phyloP scores from a whole-genome alignment of 2,888 invertebrate species.

The Pelosia muscerda region DNA sequence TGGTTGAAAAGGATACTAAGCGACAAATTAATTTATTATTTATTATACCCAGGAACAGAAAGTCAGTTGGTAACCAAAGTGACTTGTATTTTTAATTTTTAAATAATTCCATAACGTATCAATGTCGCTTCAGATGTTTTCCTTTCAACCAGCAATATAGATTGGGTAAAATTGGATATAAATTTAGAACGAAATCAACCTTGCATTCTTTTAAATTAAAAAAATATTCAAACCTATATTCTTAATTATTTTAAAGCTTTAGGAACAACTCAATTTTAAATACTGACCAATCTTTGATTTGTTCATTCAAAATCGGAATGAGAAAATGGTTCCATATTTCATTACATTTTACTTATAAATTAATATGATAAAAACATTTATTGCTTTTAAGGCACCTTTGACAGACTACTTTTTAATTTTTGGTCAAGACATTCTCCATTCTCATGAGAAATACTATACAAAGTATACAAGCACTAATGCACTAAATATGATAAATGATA shows the following conservation, averaged over 20 bases:
- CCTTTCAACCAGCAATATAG: not conserved
- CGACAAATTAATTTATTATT: not conserved
- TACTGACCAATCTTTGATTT: constrained; percentile 35
- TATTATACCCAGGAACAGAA: no score
- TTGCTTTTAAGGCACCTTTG: constrained; percentile 7
- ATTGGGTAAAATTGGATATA: not conserved
- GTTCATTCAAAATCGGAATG: constrained; percentile 8
- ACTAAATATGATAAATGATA: not conserved
- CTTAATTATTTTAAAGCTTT: constrained; percentile 26
- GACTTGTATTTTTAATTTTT: not conserved
- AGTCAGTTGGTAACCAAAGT: no score
- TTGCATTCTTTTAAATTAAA: not conserved
- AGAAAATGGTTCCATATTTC: constrained; percentile 17
- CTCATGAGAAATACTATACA: constrained; percentile 10
- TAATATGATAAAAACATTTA: not conserved
- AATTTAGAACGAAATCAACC: not conserved
- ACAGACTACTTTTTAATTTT: constrained; percentile 9
- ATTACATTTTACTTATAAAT: constrained; percentile 1
- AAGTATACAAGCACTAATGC: not conserved
- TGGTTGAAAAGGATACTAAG: constrained; percentile 1
- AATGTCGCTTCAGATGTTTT: not conserved
- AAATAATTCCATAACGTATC: not conserved
- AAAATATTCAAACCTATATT: not conserved
- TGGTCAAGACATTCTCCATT: constrained; percentile 13
- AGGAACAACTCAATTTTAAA: constrained; percentile 45